Percentiles rank a stretch among this genome's conserved stretches.
Evolutionary conservation across 2,888 invertebrate genomes (phyloP).

Genomic region (Nomada hirtipes): DNA sequence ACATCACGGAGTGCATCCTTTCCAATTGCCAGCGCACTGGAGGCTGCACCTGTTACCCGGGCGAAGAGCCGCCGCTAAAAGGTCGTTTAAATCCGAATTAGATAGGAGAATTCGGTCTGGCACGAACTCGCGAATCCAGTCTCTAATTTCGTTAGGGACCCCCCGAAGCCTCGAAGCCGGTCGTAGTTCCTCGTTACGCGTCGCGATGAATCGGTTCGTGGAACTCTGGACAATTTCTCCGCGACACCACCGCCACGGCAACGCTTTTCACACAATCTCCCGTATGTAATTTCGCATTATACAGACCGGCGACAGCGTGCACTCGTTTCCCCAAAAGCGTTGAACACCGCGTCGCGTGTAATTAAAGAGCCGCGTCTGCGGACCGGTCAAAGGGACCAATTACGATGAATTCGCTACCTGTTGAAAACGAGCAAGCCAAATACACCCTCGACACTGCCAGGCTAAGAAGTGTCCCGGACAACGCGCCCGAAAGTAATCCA

Average conservation of each 20-base stretch:
- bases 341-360: background rate
- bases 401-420: conserved; percentile 43
- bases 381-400: conserved; percentile 28
- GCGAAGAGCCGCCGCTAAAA: conserved; percentile 1
- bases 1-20: background rate
- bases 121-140: conserved; percentile 27
- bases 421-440: conserved; percentile 42
- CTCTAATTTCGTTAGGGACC: conserved; percentile 43
- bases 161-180: conserved; percentile 4
- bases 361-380: conserved; percentile 27
- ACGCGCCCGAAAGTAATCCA: conserved; percentile 26
- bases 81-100: conserved; percentile 43
- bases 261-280: background rate
- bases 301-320: background rate
- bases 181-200: conserved; percentile 28
- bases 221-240: conserved; percentile 5
- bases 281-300: conserved; percentile 22
- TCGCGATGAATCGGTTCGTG: background rate
- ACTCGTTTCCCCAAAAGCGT: background rate
- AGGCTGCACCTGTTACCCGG: conserved; percentile 21
- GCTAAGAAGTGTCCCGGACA: background rate
- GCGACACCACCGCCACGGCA: background rate
- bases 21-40: background rate
- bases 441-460: conserved; percentile 10
- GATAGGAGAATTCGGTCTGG: conserved; percentile 27